A percentile compares a stretch with the other conserved stretches of the same genome.
These are phyloP conservation scores for Marronus borbonicus DNA, from an alignment of 2,888 invertebrate species.

Conservation along the genomic window DNA sequence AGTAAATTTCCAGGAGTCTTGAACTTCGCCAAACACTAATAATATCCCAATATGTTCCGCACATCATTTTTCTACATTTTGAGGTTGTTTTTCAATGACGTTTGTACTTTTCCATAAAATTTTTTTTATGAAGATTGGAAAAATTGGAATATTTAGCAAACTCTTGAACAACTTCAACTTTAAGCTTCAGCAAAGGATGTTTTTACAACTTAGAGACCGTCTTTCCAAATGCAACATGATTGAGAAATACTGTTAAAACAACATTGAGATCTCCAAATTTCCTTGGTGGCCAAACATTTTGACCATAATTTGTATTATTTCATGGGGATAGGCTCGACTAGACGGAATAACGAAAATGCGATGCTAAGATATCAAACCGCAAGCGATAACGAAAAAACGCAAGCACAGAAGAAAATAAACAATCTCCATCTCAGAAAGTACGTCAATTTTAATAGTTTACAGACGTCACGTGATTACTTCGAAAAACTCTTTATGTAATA, in stretches of 20 bases:
- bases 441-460: constrained; percentile 48
- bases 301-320: background rate
- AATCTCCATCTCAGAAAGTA: constrained; percentile 33
- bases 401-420: constrained; percentile 40
- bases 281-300: background rate
- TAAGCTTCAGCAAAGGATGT: no score
- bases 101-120: no score
- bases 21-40: no score
- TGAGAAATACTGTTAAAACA: background rate
- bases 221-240: background rate
- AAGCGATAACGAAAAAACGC: constrained; percentile 37
- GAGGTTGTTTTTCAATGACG: no score
- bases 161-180: no score
- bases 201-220: no score
- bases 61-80: no score
- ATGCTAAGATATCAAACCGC: constrained; percentile 40
- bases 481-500: constrained; percentile 40
- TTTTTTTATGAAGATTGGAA: no score
- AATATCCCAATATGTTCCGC: no score
- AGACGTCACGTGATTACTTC: constrained; percentile 39
- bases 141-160: no score
- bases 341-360: background rate
- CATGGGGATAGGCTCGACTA: background rate
- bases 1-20: no score
- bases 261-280: background rate